Evolutionary conservation across 2,113 vertebrate genomes (phyloP).

Genomic region (Toxostoma redivivum): DNA sequence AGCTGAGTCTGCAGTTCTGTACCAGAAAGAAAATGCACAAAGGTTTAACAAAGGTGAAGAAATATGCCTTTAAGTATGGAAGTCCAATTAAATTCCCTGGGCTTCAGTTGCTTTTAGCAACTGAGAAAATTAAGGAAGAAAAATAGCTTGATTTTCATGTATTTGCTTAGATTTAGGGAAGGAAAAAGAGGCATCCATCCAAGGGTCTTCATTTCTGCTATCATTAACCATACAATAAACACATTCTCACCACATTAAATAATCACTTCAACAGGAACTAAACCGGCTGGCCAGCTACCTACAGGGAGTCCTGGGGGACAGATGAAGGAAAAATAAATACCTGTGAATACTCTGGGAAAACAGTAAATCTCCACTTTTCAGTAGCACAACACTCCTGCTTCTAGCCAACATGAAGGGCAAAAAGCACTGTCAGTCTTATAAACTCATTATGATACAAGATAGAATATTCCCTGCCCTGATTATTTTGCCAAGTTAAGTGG

Average conservation of each 20-base stretch:
- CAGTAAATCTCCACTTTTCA: neutral
- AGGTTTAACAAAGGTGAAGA: neutral
- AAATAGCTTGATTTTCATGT: neutral
- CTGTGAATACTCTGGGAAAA: neutral
- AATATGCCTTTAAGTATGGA: neutral
- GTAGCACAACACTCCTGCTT: neutral
- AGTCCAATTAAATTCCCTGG: neutral
- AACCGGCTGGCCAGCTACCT: neutral
- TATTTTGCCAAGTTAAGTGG: neutral
- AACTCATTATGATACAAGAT: neutral
- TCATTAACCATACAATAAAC: conserved; percentile 4
- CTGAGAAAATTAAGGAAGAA: neutral
- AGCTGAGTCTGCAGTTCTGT: neutral
- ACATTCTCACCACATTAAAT: neutral
- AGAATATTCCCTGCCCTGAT: neutral
- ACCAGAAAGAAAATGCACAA: neutral
- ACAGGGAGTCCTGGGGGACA: neutral
- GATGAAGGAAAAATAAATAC: neutral
- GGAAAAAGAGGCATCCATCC: neutral
- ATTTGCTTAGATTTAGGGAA: conserved; percentile 20
- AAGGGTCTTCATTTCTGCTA: neutral
- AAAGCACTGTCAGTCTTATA: neutral
- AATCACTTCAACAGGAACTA: neutral
- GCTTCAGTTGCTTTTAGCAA: neutral
- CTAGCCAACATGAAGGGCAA: neutral